Base-by-base conservation (phyloP, 2,888 invertebrate genomes). In the Papilio gigon region DNA sequence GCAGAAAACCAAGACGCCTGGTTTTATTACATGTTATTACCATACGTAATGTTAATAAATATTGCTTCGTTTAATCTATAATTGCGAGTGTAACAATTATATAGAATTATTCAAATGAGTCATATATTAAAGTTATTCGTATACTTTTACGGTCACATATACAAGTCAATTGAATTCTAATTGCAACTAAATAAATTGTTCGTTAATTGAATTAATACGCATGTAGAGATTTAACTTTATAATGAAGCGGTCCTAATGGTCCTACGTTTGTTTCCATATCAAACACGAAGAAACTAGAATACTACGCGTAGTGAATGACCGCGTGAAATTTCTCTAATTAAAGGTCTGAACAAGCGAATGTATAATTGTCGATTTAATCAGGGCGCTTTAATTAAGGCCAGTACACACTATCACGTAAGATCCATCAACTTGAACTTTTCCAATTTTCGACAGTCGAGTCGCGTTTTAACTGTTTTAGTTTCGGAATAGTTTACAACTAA, bases 281-380 rank as follows among this genome's bases (percentile, higher is more conserved):
- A 60, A 42, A 61, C 72, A 77, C 76, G 74, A 71, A 74, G 70
- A 71, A 77, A 76, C 75, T 76, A 76, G 75, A 78, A 80, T 80
- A 78, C 75, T 77, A 80, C 80, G 80, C 75, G 62, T 75, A 72
- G 70, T 68, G 76, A 83, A 80, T 77, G 74, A 73, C 78, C 77
- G 75, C 68, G 76, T 76, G 82, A 87, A 87, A 87, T 84, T 87
- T 84, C 80, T 80, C 84, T 84, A 82, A 84, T 83, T 83, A 81
- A 81, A 84, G 84, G 81, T 80, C 79, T 76, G 79, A 86, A 84
- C 80, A 82, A 81, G 79, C 80, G 82, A 77, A 78, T 74, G 78
- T 76, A 82, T 87, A 86, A 90, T 88, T 82, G 86, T 79, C 83
- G 80, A 84, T 85, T 81, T 79, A 81, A 83, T 85, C 80, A 82